A percentile compares a stretch with the other conserved stretches of the same genome.
Conservation (phyloP, 2,888 invertebrate genomes). For the Macroteleia sp. region DNA sequence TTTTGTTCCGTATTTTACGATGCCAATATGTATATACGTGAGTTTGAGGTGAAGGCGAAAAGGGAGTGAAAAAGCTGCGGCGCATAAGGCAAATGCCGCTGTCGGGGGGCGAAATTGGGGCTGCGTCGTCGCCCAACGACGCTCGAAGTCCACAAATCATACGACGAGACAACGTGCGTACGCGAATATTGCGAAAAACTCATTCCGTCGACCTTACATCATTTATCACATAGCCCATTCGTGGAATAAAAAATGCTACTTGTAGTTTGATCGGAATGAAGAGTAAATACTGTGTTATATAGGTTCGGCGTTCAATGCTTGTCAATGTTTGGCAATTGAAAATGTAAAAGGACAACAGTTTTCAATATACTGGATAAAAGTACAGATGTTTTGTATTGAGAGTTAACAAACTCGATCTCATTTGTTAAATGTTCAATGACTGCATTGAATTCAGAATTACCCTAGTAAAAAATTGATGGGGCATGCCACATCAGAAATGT, state of each 20-base stretch:
- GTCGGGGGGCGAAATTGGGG: slow-evolving; percentile 61
- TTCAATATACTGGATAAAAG: no score
- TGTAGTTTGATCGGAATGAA: slow-evolving; percentile 44
- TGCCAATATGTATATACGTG: slow-evolving; percentile 56
- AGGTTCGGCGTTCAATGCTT: slow-evolving; percentile 36
- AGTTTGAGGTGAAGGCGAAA: slow-evolving; percentile 53
- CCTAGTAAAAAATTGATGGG: no score
- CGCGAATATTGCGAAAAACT: slow-evolving; percentile 65
- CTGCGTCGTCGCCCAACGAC: slow-evolving; percentile 58
- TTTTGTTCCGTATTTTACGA: no score
- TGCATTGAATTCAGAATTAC: no score
- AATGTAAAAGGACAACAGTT: slow-evolving; percentile 38
- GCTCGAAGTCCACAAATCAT: slow-evolving; percentile 67
- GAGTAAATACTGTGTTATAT: slow-evolving; percentile 30
- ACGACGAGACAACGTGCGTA: slow-evolving; percentile 62
- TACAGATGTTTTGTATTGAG: no score
- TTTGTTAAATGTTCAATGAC: no score
- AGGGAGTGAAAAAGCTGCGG: slow-evolving; percentile 56
- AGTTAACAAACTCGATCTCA: no score
- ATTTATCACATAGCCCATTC: slow-evolving; percentile 50
- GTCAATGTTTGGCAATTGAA: slow-evolving; percentile 44
- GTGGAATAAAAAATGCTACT: slow-evolving; percentile 44
- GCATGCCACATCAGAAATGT: no score
- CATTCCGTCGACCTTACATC: slow-evolving; percentile 55
- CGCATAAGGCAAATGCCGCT: slow-evolving; percentile 59